Evolutionary conservation across 1,140 invertebrate genomes (phyloP).

Genomic region (Anastatus disparis): DNA sequence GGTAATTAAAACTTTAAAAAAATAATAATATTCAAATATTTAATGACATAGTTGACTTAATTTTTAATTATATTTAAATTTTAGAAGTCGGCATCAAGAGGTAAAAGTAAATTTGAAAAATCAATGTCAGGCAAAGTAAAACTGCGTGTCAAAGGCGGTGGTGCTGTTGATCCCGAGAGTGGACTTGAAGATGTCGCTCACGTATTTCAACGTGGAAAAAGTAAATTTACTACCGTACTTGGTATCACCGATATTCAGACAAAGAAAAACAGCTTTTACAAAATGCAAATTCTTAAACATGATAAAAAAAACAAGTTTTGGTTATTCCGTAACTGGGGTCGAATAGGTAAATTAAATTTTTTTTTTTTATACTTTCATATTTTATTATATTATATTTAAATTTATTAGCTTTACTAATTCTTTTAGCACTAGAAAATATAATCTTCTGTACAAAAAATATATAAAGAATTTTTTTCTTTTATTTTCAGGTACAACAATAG

Average conservation of each 20-base stretch:
- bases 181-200: constrained; percentile 83
- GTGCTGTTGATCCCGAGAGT: constrained; percentile 90
- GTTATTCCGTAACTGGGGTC: constrained; percentile 92
- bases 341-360: constrained; percentile 78
- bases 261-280: constrained; percentile 95
- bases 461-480: not conserved
- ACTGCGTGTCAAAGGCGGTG: constrained; percentile 86
- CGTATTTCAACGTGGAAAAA: constrained; percentile 74
- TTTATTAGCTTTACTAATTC: too few species aligned
- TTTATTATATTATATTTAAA: too few species aligned
- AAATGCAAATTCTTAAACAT: constrained; percentile 88
- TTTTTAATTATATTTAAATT: not conserved
- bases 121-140: constrained; percentile 76
- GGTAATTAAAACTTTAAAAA: too few species aligned
- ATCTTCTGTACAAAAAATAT: too few species aligned
- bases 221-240: constrained; percentile 83
- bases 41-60: too few species aligned
- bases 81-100: constrained; percentile 61
- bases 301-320: constrained; percentile 79
- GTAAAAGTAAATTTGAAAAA: constrained; percentile 75
- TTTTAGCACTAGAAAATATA: too few species aligned
- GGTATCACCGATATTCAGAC: constrained; percentile 86
- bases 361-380: too few species aligned
- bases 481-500: constrained; percentile 85
- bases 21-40: too few species aligned